Evolutionary conservation across 1,140 invertebrate species (phyloP).

Genomic region (Hyposmocoma kahamanoa): DNA sequence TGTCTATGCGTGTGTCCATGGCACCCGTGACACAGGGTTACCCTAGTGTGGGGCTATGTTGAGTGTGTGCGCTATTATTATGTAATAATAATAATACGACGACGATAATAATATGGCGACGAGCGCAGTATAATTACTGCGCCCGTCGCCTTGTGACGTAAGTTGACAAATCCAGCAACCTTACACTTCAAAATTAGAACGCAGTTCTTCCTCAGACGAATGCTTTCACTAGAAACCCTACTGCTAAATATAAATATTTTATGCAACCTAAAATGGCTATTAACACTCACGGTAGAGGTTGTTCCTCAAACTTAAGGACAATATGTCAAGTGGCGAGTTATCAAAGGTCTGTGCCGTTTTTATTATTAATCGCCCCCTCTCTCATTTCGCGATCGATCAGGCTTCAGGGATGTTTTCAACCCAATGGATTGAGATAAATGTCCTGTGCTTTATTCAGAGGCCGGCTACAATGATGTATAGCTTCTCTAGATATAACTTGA

Average conservation of each 20-base stretch:
- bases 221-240: background rate
- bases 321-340: slow-evolving; percentile 1
- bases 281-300: background rate
- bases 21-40: no score
- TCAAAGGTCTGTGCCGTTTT: slow-evolving; percentile 24
- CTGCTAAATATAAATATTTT: background rate
- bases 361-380: slow-evolving; percentile 42
- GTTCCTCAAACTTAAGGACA: background rate
- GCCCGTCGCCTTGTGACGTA: background rate
- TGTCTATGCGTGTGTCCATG: no score
- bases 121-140: background rate
- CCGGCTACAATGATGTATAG: slow-evolving; percentile 1
- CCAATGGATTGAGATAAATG: slow-evolving; percentile 55
- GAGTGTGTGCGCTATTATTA: no score
- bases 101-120: background rate
- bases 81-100: no score
- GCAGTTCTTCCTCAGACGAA: background rate
- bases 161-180: background rate
- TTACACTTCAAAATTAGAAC: background rate
- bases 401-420: slow-evolving; percentile 30
- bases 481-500: no score
- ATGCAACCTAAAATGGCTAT: background rate
- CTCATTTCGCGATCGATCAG: slow-evolving; percentile 43
- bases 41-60: no score
- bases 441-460: slow-evolving; percentile 9